These are phyloP conservation scores for Odobenus rosmarus DNA, from an alignment of 2,113 vertebrate genomes.

Conservation along the genomic window DNA sequence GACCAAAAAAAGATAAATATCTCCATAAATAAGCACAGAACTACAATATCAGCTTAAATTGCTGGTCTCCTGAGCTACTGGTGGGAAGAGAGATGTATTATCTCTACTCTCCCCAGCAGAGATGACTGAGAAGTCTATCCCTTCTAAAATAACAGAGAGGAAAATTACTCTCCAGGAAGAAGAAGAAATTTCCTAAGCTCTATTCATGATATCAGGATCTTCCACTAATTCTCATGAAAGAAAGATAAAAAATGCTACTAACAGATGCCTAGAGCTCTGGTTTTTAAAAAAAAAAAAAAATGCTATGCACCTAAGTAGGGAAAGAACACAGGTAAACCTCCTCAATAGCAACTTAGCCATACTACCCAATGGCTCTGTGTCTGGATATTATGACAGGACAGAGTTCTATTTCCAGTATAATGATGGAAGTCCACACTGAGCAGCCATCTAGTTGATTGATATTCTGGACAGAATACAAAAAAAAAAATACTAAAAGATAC, in stretches of 20 bases:
- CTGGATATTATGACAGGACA: background rate
- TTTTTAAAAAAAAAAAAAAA: background rate
- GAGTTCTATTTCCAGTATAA: background rate
- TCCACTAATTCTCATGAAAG: background rate
- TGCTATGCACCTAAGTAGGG: background rate
- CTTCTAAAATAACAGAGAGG: background rate
- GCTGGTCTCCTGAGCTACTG: background rate
- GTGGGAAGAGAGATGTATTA: background rate
- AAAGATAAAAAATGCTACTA: background rate
- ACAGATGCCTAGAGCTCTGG: background rate
- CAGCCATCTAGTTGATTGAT: background rate
- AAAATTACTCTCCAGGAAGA: background rate
- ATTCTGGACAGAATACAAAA: background rate
- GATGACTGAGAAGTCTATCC: background rate
- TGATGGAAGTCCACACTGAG: background rate
- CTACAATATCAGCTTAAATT: background rate
- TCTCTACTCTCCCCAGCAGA: background rate
- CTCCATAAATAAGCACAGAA: background rate
- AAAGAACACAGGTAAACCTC: background rate
- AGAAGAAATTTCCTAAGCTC: slow-evolving; percentile 9
- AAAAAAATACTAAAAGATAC: background rate
- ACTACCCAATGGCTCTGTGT: background rate
- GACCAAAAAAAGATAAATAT: background rate
- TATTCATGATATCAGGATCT: background rate
- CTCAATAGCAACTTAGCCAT: background rate